A percentile compares a stretch with the other conserved stretches of the same genome.
Evolutionary conservation across 2,888 invertebrate species (phyloP).

Genomic region (Mesoligia furuncula): DNA sequence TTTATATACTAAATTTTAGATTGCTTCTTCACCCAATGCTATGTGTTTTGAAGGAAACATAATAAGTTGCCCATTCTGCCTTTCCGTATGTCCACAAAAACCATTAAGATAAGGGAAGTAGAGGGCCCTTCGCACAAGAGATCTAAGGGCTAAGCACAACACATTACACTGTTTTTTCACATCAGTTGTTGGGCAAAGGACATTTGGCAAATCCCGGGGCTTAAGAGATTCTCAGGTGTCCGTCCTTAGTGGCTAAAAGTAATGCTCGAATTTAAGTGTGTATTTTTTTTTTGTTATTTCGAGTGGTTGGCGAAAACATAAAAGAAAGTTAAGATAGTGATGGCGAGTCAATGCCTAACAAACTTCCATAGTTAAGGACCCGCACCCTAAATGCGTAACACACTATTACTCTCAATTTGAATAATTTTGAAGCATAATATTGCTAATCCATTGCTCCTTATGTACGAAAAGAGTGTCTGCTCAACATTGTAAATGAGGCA

Average conservation of each 20-base stretch:
- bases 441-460: too few species aligned
- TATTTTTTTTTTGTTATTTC: slow-evolving; percentile 21
- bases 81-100: slow-evolving; percentile 53
- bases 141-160: slow-evolving; percentile 64
- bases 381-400: too few species aligned
- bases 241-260: slow-evolving; percentile 16
- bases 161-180: slow-evolving; percentile 61
- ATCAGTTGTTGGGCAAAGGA: slow-evolving; percentile 39
- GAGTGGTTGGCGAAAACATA: neutral
- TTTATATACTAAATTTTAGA: too few species aligned
- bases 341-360: neutral
- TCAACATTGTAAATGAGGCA: too few species aligned
- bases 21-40: too few species aligned
- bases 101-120: slow-evolving; percentile 57
- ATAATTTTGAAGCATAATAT: too few species aligned
- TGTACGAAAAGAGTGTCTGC: too few species aligned
- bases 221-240: slow-evolving; percentile 54
- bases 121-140: slow-evolving; percentile 52
- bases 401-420: too few species aligned
- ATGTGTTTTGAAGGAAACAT: too few species aligned
- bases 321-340: neutral
- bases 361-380: neutral
- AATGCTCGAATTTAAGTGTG: slow-evolving; percentile 12
- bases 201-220: slow-evolving; percentile 30
- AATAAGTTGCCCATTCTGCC: slow-evolving; percentile 18